Evolutionary conservation across 2,888 invertebrate genomes (phyloP).

Genomic region (Isotomurus palustris): DNA sequence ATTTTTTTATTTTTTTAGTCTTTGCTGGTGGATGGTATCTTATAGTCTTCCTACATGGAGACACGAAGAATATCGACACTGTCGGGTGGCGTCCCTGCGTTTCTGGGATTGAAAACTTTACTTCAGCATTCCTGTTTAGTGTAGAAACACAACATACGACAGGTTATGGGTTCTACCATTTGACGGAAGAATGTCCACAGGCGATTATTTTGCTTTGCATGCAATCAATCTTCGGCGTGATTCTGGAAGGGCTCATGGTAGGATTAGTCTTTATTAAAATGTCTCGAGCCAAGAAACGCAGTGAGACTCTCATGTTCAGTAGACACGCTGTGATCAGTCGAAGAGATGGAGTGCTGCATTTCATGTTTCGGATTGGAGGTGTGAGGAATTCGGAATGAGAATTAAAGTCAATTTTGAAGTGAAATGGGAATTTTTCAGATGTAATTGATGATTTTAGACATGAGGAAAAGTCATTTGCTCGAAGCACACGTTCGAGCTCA

Average conservation of each 20-base stretch:
- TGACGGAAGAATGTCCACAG: conserved; percentile 33
- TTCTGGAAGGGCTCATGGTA: conserved; percentile 52
- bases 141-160: conserved; percentile 53
- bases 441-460: conserved; percentile 34
- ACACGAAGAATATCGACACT: conserved; percentile 54
- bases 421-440: no score
- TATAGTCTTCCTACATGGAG: conserved; percentile 83
- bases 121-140: conserved; percentile 55
- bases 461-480: conserved; percentile 42
- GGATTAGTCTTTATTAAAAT: conserved; percentile 76
- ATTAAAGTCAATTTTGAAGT: no score
- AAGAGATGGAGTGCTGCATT: conserved; percentile 74
- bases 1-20: conserved; percentile 18
- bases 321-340: conserved; percentile 78
- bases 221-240: conserved; percentile 23
- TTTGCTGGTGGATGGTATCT: conserved; percentile 90
- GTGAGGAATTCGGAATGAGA: no score
- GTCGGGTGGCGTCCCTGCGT: conserved; percentile 52
- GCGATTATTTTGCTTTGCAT: conserved; percentile 37
- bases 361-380: conserved; percentile 82
- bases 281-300: conserved; percentile 87
- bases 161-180: conserved; percentile 47
- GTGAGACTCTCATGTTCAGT: conserved; percentile 88
- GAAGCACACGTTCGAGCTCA: conserved; percentile 42
- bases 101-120: conserved; percentile 52